Percentiles rank a stretch among this genome's conserved stretches.
Conservation (phyloP, 1,140 invertebrate genomes). For the Platyura marginata region DNA sequence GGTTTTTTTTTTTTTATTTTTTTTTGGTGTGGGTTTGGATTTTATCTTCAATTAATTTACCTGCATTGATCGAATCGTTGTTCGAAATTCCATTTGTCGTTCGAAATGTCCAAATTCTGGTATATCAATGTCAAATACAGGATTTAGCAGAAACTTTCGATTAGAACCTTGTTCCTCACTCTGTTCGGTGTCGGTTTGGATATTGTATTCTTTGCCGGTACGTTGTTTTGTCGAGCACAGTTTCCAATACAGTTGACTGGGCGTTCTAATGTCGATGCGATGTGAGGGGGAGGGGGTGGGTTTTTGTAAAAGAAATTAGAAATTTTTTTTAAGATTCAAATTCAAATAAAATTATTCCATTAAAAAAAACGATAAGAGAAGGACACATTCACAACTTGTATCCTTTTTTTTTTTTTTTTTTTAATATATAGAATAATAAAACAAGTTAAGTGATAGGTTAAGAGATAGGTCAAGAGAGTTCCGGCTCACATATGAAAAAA, state of each 20-base stretch:
- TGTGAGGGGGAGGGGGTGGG: no score
- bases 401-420: neutral
- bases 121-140: conserved; percentile 1
- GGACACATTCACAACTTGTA: neutral
- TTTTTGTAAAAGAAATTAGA: no score
- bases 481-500: no score
- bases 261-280: no score
- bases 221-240: conserved; percentile 1
- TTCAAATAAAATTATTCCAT: neutral
- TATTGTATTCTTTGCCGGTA: neutral
- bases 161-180: neutral
- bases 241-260: neutral
- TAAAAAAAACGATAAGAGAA: neutral
- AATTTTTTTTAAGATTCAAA: no score
- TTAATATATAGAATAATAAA: neutral
- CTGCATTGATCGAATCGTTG: no score
- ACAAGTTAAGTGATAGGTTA: no score
- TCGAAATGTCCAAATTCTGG: conserved; percentile 3
- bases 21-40: no score
- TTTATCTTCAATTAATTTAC: no score
- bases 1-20: no score
- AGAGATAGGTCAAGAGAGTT: no score
- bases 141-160: neutral
- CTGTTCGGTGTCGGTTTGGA: neutral
- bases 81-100: neutral